phyloP scores from a whole-genome alignment of 2,113 vertebrate species.

The Dascyllus trimaculatus region DNA sequence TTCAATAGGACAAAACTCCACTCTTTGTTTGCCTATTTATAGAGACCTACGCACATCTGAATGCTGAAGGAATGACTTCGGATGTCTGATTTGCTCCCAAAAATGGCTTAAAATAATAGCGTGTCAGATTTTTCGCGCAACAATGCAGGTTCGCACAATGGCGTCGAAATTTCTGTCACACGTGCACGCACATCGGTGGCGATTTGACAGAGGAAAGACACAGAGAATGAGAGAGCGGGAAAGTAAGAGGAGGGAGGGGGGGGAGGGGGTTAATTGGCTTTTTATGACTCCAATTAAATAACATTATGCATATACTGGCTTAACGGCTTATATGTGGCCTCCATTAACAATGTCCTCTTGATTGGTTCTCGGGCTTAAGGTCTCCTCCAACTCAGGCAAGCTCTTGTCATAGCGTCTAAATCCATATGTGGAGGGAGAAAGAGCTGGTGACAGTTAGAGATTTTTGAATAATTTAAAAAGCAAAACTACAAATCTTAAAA shows the following conservation, averaged over 20 bases:
- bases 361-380: constrained; percentile 87
- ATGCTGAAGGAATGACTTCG: constrained; percentile 27
- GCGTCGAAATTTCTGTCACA: constrained; percentile 52
- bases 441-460: constrained; percentile 57
- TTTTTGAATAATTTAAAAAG: constrained; percentile 64
- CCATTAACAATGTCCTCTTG: constrained; percentile 88
- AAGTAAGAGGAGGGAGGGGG: constrained; percentile 30
- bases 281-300: constrained; percentile 90
- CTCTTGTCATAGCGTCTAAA: constrained; percentile 76
- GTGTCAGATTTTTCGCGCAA: constrained; percentile 33
- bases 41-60: constrained; percentile 32
- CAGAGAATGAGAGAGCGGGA: constrained; percentile 52
- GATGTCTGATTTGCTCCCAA: constrained; percentile 6
- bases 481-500: constrained; percentile 56
- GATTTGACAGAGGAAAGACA: constrained; percentile 54
- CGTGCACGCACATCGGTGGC: constrained; percentile 33
- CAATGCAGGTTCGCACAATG: constrained; percentile 10
- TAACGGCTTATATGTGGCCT: constrained; percentile 88
- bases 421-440: constrained; percentile 63
- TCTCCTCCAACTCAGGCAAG: constrained; percentile 76
- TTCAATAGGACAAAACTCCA: constrained; percentile 46
- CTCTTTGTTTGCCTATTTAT: constrained; percentile 51
- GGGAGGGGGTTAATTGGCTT: constrained; percentile 86
- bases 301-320: constrained; percentile 89
- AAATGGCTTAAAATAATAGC: constrained; percentile 11